Base-by-base conservation (phyloP, 2,888 invertebrate genomes). In the Biston stratarius region DNA sequence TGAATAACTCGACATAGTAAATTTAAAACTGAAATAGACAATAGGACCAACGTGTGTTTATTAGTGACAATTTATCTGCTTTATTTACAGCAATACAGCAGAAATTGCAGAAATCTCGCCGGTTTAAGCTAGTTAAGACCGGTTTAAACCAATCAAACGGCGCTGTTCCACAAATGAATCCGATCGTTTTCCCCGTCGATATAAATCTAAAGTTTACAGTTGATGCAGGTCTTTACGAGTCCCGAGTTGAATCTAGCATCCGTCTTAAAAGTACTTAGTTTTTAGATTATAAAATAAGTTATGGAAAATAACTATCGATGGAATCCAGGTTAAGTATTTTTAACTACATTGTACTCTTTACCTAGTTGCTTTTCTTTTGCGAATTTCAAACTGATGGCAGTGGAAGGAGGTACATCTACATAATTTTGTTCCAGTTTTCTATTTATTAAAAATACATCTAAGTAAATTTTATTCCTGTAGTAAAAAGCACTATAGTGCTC, bases 161-260 rank as follows among this genome's bases (percentile, higher is more conserved):
- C 56, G 38, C 38, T 63, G 67, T 67, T 67, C 59, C 61, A 64
- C 58, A 61, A 67, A 66, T 67, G 52, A 69, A 69, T 68, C 64
- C 61, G 47, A 64, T 68, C 61, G 51, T 57, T 67, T 61, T 56
- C 58, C 60, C 36, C 60, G 52, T 56, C 61, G 44, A 56, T 73
- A 71, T 74, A 72, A 74, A 73, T 72, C 72, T 67, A 52, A 71
- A 74, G 59, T 71, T 72, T 74, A 72, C 68, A 63, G 48, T 47
- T 62, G 59, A 58, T 67, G 59, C 63, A 64, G 55, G 65, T 69
- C 62, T 67, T 63, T 63, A 61, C 61, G 61, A 66, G 61, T 59
- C 44, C 59, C 58, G 53, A 36, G 42, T 69, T 65, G 49, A 49
- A 59, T 51, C 60, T 51, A 65, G 44, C 40, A 42, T 51, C n/a